phyloP scores from a whole-genome alignment of 2,797 vertebrate species.

The Capromys pilorides region DNA sequence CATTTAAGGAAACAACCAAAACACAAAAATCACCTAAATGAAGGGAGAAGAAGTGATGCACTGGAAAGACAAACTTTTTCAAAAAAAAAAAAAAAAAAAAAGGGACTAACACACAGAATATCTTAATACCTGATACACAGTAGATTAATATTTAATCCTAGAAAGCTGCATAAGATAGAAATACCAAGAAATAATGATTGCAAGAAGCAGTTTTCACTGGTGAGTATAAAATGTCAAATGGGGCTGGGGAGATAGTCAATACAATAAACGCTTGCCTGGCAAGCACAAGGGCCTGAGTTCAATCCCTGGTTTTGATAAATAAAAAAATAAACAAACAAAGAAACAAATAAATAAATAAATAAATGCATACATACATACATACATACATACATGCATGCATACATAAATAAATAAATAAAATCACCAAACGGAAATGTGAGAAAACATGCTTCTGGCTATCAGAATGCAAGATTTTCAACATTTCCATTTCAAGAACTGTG shows the following conservation, averaged over 20 bases:
- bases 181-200: background rate
- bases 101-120: background rate
- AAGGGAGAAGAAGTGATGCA: background rate
- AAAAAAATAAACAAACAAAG: too few relatives aligned
- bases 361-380: too few relatives aligned
- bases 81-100: background rate
- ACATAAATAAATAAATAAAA: too few relatives aligned
- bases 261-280: too few relatives aligned
- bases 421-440: background rate
- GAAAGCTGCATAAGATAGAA: background rate
- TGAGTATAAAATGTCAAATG: background rate
- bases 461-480: background rate
- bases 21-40: background rate
- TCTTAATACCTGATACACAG: background rate
- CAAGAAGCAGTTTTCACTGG: background rate
- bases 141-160: background rate
- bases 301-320: too few relatives aligned
- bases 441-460: background rate
- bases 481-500: background rate
- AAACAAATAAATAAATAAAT: too few relatives aligned
- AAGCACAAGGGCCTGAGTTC: too few relatives aligned
- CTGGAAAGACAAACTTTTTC: background rate
- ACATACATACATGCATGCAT: too few relatives aligned
- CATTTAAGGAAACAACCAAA: background rate
- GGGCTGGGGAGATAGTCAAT: background rate